A percentile compares a stretch with the other conserved stretches of the same genome.
These are phyloP conservation scores for Malurus splendens DNA, from an alignment of 2,797 vertebrate species.

Conservation along the genomic window DNA sequence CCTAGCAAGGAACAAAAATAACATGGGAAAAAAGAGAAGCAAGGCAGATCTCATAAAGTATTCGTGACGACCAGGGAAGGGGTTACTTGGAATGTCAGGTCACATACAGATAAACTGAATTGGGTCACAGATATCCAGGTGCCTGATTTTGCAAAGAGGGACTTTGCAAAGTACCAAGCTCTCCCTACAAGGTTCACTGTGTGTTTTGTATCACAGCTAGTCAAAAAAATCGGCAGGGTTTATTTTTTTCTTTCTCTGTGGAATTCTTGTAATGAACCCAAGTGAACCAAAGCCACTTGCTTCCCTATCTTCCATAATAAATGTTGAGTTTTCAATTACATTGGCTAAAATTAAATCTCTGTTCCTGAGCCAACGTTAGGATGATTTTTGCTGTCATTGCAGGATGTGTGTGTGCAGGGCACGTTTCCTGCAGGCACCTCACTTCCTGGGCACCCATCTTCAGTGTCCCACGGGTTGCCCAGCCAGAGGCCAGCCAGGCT, in stretches of 20 bases:
- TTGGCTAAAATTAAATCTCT: not conserved
- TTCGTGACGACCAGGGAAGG: not conserved
- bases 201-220: not conserved
- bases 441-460: not conserved
- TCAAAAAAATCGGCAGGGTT: not conserved
- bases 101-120: not conserved
- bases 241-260: not conserved
- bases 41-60: not conserved
- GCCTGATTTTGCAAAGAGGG: not conserved
- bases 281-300: not conserved
- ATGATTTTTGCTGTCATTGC: not conserved
- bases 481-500: not conserved
- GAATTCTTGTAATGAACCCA: not conserved
- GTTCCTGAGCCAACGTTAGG: accelerated
- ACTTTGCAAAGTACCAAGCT: not conserved
- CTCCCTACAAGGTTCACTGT: not conserved
- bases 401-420: accelerated
- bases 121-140: not conserved
- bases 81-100: not conserved
- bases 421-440: not conserved
- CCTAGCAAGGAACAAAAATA: not conserved
- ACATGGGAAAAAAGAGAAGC: not conserved
- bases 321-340: not conserved
- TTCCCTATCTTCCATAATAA: not conserved
- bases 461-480: not conserved